These are phyloP conservation scores for Hephaestus fuliginosus DNA, from an alignment of 2,797 vertebrate species.

Conservation along the genomic window DNA sequence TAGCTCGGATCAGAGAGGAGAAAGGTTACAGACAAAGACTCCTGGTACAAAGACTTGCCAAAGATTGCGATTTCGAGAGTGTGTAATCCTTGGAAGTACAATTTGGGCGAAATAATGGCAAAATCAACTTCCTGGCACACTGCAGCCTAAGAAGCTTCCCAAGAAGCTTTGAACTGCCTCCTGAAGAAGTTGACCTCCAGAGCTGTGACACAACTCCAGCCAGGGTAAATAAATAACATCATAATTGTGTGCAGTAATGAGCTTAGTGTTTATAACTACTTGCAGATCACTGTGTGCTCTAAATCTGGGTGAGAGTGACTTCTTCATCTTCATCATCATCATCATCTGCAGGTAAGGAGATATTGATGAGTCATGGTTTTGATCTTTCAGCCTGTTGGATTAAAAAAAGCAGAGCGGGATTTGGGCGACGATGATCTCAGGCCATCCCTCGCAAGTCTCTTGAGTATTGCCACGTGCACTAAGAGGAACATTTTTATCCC, in stretches of 20 bases:
- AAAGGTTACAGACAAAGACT: neutral
- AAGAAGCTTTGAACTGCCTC: constrained; percentile 7
- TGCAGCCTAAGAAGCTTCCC: neutral
- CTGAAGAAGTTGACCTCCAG: constrained; percentile 15
- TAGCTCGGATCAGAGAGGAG: neutral
- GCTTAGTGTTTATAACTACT: constrained; percentile 32
- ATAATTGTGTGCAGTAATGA: constrained; percentile 37
- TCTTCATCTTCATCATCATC: neutral
- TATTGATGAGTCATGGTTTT: neutral
- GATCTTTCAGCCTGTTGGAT: neutral
- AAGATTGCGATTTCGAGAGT: neutral
- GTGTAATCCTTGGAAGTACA: neutral
- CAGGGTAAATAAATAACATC: constrained; percentile 31
- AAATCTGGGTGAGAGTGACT: constrained; percentile 13
- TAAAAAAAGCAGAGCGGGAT: constrained; percentile 23
- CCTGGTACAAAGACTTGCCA: neutral
- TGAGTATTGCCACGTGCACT: neutral
- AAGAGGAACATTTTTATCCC: neutral
- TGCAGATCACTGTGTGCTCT: constrained; percentile 13
- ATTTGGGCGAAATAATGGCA: neutral
- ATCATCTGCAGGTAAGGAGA: constrained; percentile 6
- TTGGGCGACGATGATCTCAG: neutral
- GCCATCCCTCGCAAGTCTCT: neutral
- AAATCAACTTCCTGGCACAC: neutral
- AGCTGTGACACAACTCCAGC: constrained; percentile 43